Evolutionary conservation across 35 echinoderm and acorn worm species (phyloP).

Genomic region (Chiridota heheva): DNA sequence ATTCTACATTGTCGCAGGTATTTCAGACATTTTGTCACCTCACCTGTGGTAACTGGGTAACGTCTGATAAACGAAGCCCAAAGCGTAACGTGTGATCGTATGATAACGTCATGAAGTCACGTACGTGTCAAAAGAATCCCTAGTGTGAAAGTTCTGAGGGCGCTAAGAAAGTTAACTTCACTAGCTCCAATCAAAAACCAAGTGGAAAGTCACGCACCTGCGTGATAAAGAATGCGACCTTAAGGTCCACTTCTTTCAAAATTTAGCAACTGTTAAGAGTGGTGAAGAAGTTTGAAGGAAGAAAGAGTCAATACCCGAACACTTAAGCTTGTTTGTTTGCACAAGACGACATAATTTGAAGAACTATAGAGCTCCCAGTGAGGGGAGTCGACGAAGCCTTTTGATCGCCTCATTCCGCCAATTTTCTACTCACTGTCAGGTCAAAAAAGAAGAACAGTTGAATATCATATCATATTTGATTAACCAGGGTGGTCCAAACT

Average conservation of each 20-base stretch:
- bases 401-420: constrained; percentile 50
- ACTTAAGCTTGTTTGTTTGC: constrained; percentile 52
- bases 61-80: too few relatives aligned
- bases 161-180: too few relatives aligned
- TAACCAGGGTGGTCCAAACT: constrained; percentile 35
- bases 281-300: constrained; percentile 36
- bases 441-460: constrained; percentile 34
- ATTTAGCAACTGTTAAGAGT: constrained; percentile 56
- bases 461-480: constrained; percentile 64
- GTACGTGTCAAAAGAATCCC: too few relatives aligned
- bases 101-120: too few relatives aligned
- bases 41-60: too few relatives aligned
- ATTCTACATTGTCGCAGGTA: too few relatives aligned
- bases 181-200: too few relatives aligned
- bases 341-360: constrained; percentile 54
- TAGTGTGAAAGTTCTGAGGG: too few relatives aligned
- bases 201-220: too few relatives aligned
- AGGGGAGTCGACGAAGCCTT: constrained; percentile 21
- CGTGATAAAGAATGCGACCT: constrained; percentile 15
- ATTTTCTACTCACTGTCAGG: constrained; percentile 27
- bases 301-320: constrained; percentile 48
- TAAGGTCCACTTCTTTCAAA: constrained; percentile 8
- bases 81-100: too few relatives aligned
- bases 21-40: too few relatives aligned
- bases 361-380: constrained; percentile 28